A percentile compares a stretch with the other conserved stretches of the same genome.
Evolutionary conservation across 2,797 vertebrate species (phyloP).

Genomic region (Enteromius paludinosus): DNA sequence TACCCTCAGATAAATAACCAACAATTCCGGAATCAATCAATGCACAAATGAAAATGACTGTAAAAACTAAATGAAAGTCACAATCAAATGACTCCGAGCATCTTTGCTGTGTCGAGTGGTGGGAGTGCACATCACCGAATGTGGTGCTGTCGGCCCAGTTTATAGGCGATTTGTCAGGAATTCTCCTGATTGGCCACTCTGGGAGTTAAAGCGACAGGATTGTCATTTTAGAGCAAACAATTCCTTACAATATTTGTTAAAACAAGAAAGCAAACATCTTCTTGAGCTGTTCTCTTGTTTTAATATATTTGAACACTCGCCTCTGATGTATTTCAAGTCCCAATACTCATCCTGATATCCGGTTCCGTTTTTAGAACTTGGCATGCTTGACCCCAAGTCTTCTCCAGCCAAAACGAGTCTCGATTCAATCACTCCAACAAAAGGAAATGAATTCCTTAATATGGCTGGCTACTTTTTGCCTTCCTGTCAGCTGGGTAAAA

Average conservation of each 20-base stretch:
- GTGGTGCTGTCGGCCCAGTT: background rate
- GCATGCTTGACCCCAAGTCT: conserved; percentile 65
- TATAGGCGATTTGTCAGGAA: background rate
- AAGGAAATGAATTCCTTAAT: conserved; percentile 63
- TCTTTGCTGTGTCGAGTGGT: background rate
- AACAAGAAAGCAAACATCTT: too few species aligned
- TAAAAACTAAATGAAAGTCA: background rate
- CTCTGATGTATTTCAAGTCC: background rate
- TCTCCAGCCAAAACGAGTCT: conserved; percentile 62
- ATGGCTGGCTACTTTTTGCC: conserved; percentile 68
- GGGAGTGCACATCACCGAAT: background rate
- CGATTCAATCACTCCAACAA: conserved; percentile 66
- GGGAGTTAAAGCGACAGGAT: background rate
- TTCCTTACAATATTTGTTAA: too few species aligned
- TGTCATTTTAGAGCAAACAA: background rate
- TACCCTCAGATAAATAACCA: background rate
- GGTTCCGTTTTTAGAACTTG: conserved; percentile 59
- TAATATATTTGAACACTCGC: background rate
- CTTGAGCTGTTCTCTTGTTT: too few species aligned
- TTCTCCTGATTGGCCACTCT: background rate
- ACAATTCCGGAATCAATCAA: background rate
- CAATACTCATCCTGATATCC: background rate
- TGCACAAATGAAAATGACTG: background rate
- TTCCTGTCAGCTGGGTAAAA: conserved; percentile 73
- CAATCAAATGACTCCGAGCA: background rate